Percentiles rank a stretch among this genome's conserved stretches.
Evolutionary conservation across 2,888 invertebrate genomes (phyloP).

Genomic region (Dryobota labecula): DNA sequence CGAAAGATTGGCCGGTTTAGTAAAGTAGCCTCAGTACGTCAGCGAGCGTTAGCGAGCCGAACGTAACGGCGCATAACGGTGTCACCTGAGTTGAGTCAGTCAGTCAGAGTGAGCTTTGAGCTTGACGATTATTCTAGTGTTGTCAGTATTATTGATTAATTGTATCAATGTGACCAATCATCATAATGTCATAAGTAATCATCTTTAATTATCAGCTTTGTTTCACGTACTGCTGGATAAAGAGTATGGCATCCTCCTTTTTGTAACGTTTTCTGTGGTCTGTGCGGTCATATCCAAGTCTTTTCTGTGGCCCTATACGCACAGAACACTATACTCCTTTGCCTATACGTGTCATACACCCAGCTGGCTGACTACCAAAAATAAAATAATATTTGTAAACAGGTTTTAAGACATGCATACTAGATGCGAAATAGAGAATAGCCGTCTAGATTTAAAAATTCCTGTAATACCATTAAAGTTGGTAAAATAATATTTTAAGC

Average conservation of each 20-base stretch:
- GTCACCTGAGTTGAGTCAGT: too few species aligned
- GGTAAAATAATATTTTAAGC: slow-evolving; percentile 25
- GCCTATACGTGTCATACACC: not conserved
- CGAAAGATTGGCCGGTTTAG: not conserved
- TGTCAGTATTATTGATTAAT: slow-evolving; percentile 8
- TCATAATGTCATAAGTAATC: not conserved
- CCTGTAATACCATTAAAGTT: slow-evolving; percentile 16
- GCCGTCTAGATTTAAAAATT: slow-evolving; percentile 57
- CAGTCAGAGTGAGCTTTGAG: too few species aligned
- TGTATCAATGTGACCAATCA: not conserved
- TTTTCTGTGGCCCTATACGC: not conserved
- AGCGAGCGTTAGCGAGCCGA: too few species aligned
- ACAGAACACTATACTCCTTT: too few species aligned
- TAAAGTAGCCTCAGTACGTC: not conserved
- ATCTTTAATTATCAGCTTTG: not conserved
- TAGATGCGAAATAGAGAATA: slow-evolving; percentile 11
- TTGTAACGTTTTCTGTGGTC: not conserved
- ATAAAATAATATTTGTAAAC: not conserved
- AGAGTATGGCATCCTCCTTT: not conserved
- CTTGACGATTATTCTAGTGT: not conserved
- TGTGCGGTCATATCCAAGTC: not conserved
- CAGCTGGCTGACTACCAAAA: not conserved
- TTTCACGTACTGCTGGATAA: not conserved
- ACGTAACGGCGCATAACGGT: too few species aligned
- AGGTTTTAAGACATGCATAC: slow-evolving; percentile 22